Evolutionary conservation across 2,797 vertebrate species (phyloP), one percentile per base, ranked within the genome.

Genomic region (Pseudomugil tenellus): DNA sequence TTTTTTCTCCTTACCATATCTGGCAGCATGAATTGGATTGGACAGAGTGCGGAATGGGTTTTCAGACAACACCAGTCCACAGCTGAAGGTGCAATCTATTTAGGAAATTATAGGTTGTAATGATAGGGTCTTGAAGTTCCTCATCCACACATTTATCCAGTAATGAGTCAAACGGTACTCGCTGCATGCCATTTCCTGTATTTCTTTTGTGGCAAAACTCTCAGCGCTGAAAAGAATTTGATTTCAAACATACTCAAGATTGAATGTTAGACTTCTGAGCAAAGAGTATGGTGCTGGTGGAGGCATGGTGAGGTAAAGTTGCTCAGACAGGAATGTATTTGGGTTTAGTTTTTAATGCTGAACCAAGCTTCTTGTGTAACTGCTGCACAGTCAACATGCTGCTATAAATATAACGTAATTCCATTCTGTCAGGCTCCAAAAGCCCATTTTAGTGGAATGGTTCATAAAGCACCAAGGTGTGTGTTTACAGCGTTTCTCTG

Each of bases 41-140:
- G 76, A 86, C 72, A 68, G 71, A 70, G 61, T 48, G 56, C 53
- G 58, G 78, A 84, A 87, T 81, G 49, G 52, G 70, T 74, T 80
- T 81, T 57, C 61, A 39, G 62, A 63, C 51, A 35, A 37, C 74
- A 70, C 49, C 0, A 51, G 70, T 63, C 59, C 61, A 34, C 68
- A 68, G 67, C 62, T 12, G 4, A 72, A 75, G 79, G 74, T 81
- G 64, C 74, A 78, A 68, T 82, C 78, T 71, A 83, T 78, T 67
- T 67, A 72, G 70, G 51, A 77, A 82, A 89, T 86, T 79, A 72
- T 58, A 66, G 26, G 61, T 80, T 84, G 63, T 65, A 76, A 85
- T 74, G 73, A 78, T 75, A 58, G 72, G 70, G 59, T 58, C 64
- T 72, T 83, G 48, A 74, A 60, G 37, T 74, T 77, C 54, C 64